Conservation (phyloP, 2,888 invertebrate species). For the Ferdinandea cuprea region DNA sequence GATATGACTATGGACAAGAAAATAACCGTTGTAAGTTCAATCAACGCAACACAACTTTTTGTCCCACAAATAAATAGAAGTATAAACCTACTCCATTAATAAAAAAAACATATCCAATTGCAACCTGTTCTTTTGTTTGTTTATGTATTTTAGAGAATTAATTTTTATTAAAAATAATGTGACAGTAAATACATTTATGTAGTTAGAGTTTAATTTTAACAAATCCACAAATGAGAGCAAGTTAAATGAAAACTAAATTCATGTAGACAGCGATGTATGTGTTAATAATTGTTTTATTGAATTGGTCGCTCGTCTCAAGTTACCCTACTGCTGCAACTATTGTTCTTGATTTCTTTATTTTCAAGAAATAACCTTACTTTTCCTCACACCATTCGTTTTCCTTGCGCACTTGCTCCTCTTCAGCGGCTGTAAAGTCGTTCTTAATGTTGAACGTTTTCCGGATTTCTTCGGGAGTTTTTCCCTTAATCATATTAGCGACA, state of each 20-base stretch:
- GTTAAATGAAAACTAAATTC: conserved; percentile 20
- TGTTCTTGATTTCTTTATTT: neutral
- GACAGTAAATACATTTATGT: conserved; percentile 37
- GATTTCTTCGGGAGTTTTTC: conserved; percentile 98
- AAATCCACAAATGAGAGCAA: conserved; percentile 34
- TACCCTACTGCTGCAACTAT: conserved; percentile 25
- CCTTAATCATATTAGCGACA: conserved; percentile 99
- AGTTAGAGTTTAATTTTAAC: conserved; percentile 29
- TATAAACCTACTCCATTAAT: too few species aligned
- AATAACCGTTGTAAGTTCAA: too few species aligned
- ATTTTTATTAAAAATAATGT: conserved; percentile 42
- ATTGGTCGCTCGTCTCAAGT: conserved; percentile 1
- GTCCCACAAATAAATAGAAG: too few species aligned
- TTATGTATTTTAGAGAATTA: neutral
- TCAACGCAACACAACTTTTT: too few species aligned
- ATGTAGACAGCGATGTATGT: conserved; percentile 12
- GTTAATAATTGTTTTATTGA: neutral
- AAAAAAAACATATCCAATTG: too few species aligned
- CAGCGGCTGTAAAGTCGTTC: conserved; percentile 97
- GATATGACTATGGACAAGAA: too few species aligned
- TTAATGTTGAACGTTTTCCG: conserved; percentile 98
- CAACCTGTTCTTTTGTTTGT: neutral
- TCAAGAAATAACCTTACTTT: conserved; percentile 75
- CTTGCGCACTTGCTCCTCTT: conserved; percentile 98
- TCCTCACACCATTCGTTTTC: conserved; percentile 93